Evolutionary conservation across 2,113 vertebrate species (phyloP).

Genomic region (Ctenodactylus gundi): DNA sequence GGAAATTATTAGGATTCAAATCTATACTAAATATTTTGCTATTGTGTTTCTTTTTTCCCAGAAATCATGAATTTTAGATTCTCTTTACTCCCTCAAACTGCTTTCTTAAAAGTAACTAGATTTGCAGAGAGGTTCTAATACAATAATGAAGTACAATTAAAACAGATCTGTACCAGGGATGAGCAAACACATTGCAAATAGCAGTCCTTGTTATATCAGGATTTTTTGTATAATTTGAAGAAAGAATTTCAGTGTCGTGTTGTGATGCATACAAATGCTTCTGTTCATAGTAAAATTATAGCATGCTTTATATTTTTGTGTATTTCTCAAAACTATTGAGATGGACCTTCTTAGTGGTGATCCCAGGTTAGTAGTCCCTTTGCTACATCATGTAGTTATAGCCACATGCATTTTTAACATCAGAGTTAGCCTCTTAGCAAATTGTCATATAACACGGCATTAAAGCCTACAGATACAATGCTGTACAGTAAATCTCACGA

Average conservation of each 20-base stretch:
- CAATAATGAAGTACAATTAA: neutral
- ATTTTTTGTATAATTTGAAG: neutral
- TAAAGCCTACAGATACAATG: neutral
- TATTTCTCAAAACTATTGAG: neutral
- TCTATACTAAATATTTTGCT: conserved; percentile 26
- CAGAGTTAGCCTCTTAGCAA: neutral
- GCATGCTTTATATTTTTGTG: neutral
- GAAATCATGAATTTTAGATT: neutral
- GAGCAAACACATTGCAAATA: neutral
- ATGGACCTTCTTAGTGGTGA: neutral
- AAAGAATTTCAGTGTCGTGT: neutral
- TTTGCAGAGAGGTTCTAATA: neutral
- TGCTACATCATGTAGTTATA: no score
- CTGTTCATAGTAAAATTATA: neutral
- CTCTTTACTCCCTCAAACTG: neutral
- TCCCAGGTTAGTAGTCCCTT: neutral
- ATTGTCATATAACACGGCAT: neutral
- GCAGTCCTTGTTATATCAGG: neutral
- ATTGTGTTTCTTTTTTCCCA: neutral
- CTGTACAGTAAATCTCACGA: neutral
- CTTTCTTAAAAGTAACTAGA: neutral
- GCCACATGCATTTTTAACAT: no score
- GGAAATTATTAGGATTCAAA: neutral
- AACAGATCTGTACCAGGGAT: neutral
- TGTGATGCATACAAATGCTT: neutral